Conservation (phyloP, 2,113 vertebrate species). For the Octodon degus region DNA sequence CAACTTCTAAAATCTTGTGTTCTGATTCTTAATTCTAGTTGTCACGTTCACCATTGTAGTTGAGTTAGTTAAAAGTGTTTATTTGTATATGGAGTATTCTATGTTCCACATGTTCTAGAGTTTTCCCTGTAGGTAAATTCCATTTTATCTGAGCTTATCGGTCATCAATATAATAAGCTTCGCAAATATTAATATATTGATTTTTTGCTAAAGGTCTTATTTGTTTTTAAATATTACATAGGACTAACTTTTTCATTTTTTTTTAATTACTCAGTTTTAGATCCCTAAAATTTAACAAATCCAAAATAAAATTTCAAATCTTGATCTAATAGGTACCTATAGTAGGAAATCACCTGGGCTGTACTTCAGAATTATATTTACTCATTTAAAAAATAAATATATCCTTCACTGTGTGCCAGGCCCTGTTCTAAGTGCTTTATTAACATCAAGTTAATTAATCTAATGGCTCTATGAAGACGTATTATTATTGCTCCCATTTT, state of each 20-base stretch:
- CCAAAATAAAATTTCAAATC: background rate
- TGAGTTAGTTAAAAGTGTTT: background rate
- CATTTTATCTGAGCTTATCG: background rate
- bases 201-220: background rate
- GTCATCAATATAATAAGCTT: background rate
- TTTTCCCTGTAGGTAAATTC: background rate
- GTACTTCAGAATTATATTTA: background rate
- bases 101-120: background rate
- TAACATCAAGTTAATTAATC: background rate
- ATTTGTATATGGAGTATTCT: background rate
- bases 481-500: background rate
- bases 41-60: background rate
- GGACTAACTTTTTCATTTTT: background rate
- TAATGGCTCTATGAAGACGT: background rate
- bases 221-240: background rate
- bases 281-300: background rate
- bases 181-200: background rate
- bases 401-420: background rate
- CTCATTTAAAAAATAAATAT: conserved; percentile 4
- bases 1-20: conserved; percentile 5
- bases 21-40: background rate
- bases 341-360: background rate
- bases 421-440: background rate
- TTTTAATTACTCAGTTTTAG: background rate
- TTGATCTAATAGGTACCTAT: background rate